A percentile compares a stretch with the other conserved stretches of the same genome.
Evolutionary conservation across 2,113 vertebrate species (phyloP).

Genomic region (Ovibos moschatus): DNA sequence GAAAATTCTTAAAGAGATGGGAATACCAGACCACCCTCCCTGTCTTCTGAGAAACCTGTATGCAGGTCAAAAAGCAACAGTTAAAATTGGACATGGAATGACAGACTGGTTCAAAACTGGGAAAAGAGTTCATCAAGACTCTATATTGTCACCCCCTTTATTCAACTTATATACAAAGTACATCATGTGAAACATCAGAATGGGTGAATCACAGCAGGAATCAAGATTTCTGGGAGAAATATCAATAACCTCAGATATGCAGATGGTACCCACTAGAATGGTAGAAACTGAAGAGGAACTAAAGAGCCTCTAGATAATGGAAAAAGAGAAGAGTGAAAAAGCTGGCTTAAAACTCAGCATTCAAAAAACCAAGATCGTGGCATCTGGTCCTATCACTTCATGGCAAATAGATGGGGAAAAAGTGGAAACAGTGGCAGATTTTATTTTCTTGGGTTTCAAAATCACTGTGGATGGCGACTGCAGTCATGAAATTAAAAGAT

Average conservation of each 20-base stretch:
- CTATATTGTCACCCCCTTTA: not conserved
- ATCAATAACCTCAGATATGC: not conserved
- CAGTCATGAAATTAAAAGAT: not conserved
- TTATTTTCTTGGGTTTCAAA: not conserved
- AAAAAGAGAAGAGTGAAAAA: not conserved
- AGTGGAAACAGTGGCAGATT: not conserved
- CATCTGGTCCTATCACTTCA: not conserved
- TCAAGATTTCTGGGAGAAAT: not conserved
- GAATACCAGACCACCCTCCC: not conserved
- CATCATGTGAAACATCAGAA: not conserved
- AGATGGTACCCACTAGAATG: not conserved
- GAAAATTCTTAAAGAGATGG: not conserved
- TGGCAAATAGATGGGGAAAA: not conserved
- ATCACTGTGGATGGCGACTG: not conserved
- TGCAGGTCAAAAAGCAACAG: not conserved
- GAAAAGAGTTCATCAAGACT: not conserved
- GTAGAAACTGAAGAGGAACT: not conserved
- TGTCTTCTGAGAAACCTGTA: not conserved
- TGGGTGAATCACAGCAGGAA: not conserved
- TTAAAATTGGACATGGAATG: not conserved
- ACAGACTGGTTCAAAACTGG: not conserved
- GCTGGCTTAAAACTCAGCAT: not conserved
- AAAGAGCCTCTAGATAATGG: not conserved
- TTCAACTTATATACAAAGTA: not conserved
- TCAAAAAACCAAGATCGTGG: not conserved